A percentile compares a stretch with the other conserved stretches of the same genome.
phyloP scores from a whole-genome alignment of 1,140 invertebrate genomes.

The Trissolcus basalis region DNA sequence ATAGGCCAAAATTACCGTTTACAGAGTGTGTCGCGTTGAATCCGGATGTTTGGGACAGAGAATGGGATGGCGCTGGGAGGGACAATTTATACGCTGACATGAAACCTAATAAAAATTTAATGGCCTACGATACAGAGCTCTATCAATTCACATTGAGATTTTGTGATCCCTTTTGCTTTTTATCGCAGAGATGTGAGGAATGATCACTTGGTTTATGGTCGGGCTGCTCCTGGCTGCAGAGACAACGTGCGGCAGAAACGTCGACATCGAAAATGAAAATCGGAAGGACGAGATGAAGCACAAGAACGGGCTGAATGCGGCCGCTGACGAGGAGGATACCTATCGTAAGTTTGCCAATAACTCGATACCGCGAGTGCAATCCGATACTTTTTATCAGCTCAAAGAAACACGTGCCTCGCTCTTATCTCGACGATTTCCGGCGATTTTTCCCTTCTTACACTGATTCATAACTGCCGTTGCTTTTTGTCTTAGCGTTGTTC shows the following conservation, averaged over 20 bases:
- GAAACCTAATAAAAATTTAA: constrained; percentile 57
- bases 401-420: constrained; percentile 20
- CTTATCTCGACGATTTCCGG: constrained; percentile 24
- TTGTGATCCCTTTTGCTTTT: constrained; percentile 59
- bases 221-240: constrained; percentile 76
- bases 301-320: constrained; percentile 58
- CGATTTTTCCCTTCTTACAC: constrained; percentile 8
- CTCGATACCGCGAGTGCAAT: constrained; percentile 31
- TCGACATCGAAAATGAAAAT: constrained; percentile 71
- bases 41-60: neutral
- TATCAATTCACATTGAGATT: constrained; percentile 54
- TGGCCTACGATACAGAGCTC: constrained; percentile 45
- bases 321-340: constrained; percentile 71
- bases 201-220: constrained; percentile 77
- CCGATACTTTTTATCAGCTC: constrained; percentile 32
- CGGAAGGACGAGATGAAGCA: constrained; percentile 69
- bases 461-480: constrained; percentile 14
- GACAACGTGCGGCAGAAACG: constrained; percentile 74
- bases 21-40: constrained; percentile 30
- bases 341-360: constrained; percentile 70
- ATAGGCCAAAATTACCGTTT: constrained; percentile 36
- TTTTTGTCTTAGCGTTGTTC: neutral
- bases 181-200: constrained; percentile 76
- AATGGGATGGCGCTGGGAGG: neutral
- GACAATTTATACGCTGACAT: constrained; percentile 52